A percentile compares a stretch with the other conserved stretches of the same genome.
Conservation (phyloP, 1,140 invertebrate species). For the Hermetia illucens region DNA sequence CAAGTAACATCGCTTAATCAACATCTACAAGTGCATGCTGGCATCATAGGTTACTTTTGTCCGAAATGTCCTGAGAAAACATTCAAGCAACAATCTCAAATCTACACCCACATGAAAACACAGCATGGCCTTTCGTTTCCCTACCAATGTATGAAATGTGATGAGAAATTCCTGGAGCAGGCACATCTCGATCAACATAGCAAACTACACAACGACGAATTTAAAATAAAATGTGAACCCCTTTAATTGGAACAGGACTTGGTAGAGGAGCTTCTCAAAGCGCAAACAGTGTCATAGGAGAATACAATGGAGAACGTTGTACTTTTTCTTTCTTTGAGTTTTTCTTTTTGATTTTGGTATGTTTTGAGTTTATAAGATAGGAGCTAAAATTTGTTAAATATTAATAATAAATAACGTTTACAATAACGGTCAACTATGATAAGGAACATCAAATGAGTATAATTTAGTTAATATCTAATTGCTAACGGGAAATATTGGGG, state of each 20-base stretch:
- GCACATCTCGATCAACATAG: conserved; percentile 27
- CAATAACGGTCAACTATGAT: too few species aligned
- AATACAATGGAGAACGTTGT: too few species aligned
- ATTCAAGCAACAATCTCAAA: conserved; percentile 27
- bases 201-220: conserved; percentile 29
- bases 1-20: conserved; percentile 31
- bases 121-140: conserved; percentile 24
- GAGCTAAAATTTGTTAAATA: too few species aligned
- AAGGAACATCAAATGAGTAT: too few species aligned
- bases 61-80: conserved; percentile 29
- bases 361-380: too few species aligned
- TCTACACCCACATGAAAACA: conserved; percentile 30
- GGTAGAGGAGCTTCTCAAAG: conserved; percentile 27
- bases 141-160: conserved; percentile 26
- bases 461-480: too few species aligned
- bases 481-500: too few species aligned
- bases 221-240: conserved; percentile 28
- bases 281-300: too few species aligned
- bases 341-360: too few species aligned
- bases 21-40: conserved; percentile 28
- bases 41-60: conserved; percentile 28
- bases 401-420: too few species aligned
- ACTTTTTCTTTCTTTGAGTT: too few species aligned
- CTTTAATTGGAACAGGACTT: too few species aligned
- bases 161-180: conserved; percentile 29